These are phyloP conservation scores for Oligia latruncula DNA, from an alignment of 2,888 invertebrate genomes.

Conservation along the genomic window DNA sequence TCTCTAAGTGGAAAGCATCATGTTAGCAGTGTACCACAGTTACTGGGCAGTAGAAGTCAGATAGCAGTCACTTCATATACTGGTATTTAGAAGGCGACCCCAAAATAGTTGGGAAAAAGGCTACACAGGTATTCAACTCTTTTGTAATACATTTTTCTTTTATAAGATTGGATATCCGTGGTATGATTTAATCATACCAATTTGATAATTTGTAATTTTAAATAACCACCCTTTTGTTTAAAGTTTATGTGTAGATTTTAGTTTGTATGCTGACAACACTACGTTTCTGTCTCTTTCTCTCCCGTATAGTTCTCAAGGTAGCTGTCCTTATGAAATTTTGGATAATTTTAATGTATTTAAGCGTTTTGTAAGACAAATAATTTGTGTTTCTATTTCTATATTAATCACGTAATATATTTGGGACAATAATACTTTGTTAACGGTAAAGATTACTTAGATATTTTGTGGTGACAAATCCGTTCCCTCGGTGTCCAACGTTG, in stretches of 20 bases:
- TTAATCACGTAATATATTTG: slow-evolving; percentile 54
- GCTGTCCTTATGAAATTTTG: slow-evolving; percentile 80
- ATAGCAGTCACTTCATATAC: too few species aligned
- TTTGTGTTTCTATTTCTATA: slow-evolving; percentile 58
- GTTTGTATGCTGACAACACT: slow-evolving; percentile 71
- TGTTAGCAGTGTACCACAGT: too few species aligned
- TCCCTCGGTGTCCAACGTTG: slow-evolving; percentile 84
- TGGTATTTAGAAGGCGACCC: background rate
- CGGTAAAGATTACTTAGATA: slow-evolving; percentile 88
- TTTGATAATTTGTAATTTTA: background rate
- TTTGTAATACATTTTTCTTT: background rate
- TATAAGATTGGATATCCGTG: background rate
- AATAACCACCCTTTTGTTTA: too few species aligned
- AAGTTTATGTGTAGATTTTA: slow-evolving; percentile 10
- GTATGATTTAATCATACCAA: background rate
- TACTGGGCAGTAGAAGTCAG: background rate
- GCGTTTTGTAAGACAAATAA: slow-evolving; percentile 75
- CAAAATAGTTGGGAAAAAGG: background rate
- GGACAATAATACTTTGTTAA: slow-evolving; percentile 67
- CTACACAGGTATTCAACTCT: too few species aligned
- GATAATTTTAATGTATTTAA: slow-evolving; percentile 74
- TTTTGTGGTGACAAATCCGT: slow-evolving; percentile 80
- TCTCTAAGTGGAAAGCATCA: background rate
- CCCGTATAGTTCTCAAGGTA: slow-evolving; percentile 89
- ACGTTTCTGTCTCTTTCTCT: slow-evolving; percentile 86